A percentile compares a stretch with the other conserved stretches of the same genome.
Conservation (phyloP, 2,797 vertebrate species). For the Enteromius unitaeniatus region DNA sequence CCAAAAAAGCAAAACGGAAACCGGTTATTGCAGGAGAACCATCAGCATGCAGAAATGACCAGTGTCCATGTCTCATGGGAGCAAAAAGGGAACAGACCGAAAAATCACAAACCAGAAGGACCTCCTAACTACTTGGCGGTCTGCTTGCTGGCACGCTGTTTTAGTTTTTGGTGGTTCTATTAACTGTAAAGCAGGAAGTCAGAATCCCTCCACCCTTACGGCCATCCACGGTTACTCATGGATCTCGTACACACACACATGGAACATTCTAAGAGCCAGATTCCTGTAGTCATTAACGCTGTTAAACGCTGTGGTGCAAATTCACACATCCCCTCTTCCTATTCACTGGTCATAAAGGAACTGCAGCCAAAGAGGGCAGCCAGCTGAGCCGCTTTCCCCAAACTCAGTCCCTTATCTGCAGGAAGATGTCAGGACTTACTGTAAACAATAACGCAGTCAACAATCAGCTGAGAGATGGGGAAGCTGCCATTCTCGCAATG, state of each 20-base stretch:
- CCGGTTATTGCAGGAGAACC: conserved; percentile 52
- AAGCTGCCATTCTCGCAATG: conserved; percentile 6
- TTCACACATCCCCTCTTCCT: conserved; percentile 67
- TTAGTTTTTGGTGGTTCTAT: conserved; percentile 63
- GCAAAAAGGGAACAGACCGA: not conserved
- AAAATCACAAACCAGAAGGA: conserved; percentile 15
- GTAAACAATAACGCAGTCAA: conserved; percentile 53
- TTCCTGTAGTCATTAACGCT: conserved; percentile 29
- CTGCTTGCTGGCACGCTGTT: conserved; percentile 24
- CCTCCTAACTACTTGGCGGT: conserved; percentile 12
- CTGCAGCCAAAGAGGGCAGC: conserved; percentile 15
- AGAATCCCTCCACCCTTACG: conserved; percentile 59
- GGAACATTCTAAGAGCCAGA: conserved; percentile 34
- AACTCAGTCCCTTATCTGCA: conserved; percentile 56
- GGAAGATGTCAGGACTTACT: conserved; percentile 50
- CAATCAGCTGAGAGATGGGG: conserved; percentile 23
- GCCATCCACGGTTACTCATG: not conserved
- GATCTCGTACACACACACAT: conserved; percentile 2
- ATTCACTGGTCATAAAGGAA: conserved; percentile 42
- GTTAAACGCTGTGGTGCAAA: conserved; percentile 42
- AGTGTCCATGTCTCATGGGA: not conserved
- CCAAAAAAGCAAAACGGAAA: conserved; percentile 58
- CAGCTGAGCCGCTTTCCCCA: conserved; percentile 25
- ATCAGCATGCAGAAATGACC: conserved; percentile 40
- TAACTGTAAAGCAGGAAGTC: conserved; percentile 69